Conservation (phyloP, 2,888 invertebrate species). For the Thelaira solivaga region DNA sequence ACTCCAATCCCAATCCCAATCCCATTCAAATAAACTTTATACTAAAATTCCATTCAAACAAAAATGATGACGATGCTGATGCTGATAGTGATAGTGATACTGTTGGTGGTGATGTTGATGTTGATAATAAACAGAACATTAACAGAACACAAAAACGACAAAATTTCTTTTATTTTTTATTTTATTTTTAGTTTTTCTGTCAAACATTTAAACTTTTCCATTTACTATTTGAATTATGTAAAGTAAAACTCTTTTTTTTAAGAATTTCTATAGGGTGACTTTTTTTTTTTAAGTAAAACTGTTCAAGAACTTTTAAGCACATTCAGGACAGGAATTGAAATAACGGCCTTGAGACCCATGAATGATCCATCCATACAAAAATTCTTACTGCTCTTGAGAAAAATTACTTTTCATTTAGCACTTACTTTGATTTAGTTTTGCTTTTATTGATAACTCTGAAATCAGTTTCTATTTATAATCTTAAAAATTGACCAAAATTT, state of each 20-base stretch:
- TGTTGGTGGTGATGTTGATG: too few species aligned
- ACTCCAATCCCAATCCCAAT: too few species aligned
- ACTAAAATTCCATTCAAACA: not conserved
- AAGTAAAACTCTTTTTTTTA: too few species aligned
- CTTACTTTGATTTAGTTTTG: not conserved
- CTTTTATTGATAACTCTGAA: not conserved
- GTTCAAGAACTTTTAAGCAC: not conserved
- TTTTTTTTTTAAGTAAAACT: constrained; percentile 13
- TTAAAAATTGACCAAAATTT: constrained; percentile 14
- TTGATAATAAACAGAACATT: constrained; percentile 58
- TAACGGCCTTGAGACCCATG: too few species aligned
- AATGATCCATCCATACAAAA: too few species aligned
- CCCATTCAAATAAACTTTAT: not conserved
- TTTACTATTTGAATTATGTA: not conserved
- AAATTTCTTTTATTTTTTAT: constrained; percentile 18
- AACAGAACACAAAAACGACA: constrained; percentile 53
- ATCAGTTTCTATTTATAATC: constrained; percentile 9
- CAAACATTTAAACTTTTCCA: not conserved
- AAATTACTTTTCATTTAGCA: too few species aligned
- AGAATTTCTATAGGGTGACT: too few species aligned
- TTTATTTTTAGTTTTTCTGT: not conserved
- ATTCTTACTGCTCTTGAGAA: too few species aligned
- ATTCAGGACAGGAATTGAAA: too few species aligned
- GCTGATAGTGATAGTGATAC: constrained; percentile 54
- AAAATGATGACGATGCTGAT: not conserved